phyloP scores from a whole-genome alignment of 2,797 vertebrate genomes.

The Schizothorax lantsangensis region DNA sequence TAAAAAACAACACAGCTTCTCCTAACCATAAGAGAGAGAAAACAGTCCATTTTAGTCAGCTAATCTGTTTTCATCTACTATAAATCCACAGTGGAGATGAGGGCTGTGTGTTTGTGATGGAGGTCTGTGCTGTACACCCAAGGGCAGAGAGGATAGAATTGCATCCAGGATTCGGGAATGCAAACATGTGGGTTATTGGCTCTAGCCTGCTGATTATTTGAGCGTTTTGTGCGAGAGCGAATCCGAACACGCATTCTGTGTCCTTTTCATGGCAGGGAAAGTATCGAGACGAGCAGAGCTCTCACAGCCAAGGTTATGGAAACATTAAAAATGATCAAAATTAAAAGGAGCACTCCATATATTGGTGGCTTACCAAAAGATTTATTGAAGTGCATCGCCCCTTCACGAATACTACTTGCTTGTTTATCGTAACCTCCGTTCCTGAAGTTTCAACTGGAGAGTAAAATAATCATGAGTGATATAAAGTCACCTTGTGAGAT shows the following conservation, averaged over 20 bases:
- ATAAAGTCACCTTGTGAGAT: not conserved
- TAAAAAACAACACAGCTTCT: conserved; percentile 16
- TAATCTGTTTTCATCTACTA: conserved; percentile 26
- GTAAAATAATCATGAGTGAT: not conserved
- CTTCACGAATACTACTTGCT: not conserved
- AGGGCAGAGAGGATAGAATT: conserved; percentile 44
- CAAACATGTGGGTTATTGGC: conserved; percentile 31
- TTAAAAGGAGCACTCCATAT: not conserved
- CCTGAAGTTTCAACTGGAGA: not conserved
- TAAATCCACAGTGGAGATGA: conserved; percentile 29
- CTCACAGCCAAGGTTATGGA: conserved; percentile 13
- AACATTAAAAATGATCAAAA: not conserved
- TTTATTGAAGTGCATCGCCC: not conserved
- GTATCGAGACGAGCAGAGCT: not conserved
- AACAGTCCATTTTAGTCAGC: conserved; percentile 10
- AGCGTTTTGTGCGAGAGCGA: not conserved
- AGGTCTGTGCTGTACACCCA: conserved; percentile 37
- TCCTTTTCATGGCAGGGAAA: not conserved
- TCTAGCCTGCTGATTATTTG: conserved; percentile 40
- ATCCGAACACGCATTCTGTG: not conserved
- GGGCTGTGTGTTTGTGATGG: conserved; percentile 22
- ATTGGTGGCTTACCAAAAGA: not conserved
- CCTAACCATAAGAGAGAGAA: conserved; percentile 10
- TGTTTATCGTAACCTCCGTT: not conserved
- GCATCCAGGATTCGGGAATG: conserved; percentile 47